Base-by-base conservation (phyloP, 2,888 invertebrate species). In the Platycheirus albimanus region DNA sequence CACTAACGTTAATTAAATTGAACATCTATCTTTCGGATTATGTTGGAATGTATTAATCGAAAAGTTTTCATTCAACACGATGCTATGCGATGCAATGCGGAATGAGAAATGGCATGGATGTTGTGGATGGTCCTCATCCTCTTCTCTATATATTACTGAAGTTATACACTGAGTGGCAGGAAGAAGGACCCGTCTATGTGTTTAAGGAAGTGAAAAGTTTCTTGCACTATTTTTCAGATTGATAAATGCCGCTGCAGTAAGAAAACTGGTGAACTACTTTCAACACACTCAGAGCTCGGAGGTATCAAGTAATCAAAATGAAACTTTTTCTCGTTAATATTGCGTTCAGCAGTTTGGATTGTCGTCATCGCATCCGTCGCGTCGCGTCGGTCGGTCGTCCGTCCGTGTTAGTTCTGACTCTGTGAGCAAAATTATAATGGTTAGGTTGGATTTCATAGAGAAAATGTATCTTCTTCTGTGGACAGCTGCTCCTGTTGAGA, bases 1-100 rank as follows among this genome's bases (percentile, higher is more conserved):
- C 58, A 78, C 61, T 72, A 67, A 38, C 61, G 63, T 79, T 79
- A 79, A 79, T 79, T 79, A 79, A 79, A 79, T 63, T 63, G 79
- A 69, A 69, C 79, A 79, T 79, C 75, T 56, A 79, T 79, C 79
- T 75, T 75, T 49, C 28, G 63, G 75, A 79, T 79, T 69, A 69
- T 75, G 69, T 75, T 38, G 41, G 75, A 63, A 61, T 61, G n/a
- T 28, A 58, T 56, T 79, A 75, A 79, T 79, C 79, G 75, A 75
- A 74, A 79, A 79, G 79, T 75, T 75, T 79, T 36, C 41, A 63
- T 69, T 75, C 10, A 47, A 63, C 36, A 54, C 24, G 15, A 47
- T 30, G 43, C 11, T 10, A 20, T 38, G 58, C 5, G 41, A 7
- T 43, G n/a, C n/a, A n/a, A n/a, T n/a, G n/a, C n/a, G n/a, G n/a